A percentile compares a stretch with the other conserved stretches of the same genome.
phyloP scores from a whole-genome alignment of 1,140 invertebrate species.

The Danaus plexippus region DNA sequence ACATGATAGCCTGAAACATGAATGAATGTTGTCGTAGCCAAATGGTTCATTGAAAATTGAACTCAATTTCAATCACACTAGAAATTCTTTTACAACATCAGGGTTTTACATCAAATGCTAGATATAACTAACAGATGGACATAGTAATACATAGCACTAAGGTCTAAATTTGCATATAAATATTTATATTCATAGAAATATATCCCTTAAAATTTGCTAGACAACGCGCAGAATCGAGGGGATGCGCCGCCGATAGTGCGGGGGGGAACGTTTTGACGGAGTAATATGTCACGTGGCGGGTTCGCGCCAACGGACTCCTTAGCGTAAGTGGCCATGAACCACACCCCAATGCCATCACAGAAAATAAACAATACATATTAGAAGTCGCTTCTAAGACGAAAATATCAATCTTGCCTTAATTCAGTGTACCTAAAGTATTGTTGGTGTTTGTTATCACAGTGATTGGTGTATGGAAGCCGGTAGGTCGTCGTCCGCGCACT shows the following conservation, averaged over 20 bases:
- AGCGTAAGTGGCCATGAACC: constrained; percentile 39
- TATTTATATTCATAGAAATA: constrained; percentile 16
- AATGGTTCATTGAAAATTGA: no score
- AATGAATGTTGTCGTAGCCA: no score
- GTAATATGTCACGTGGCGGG: constrained; percentile 44
- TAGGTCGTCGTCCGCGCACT: constrained; percentile 35
- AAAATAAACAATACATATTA: constrained; percentile 28
- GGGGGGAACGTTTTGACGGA: constrained; percentile 23
- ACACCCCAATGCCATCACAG: constrained; percentile 32
- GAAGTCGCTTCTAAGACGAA: no score
- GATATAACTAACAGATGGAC: no score
- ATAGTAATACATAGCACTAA: no score
- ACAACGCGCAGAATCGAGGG: constrained; percentile 34
- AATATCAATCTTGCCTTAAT: constrained; percentile 2
- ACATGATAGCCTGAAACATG: no score
- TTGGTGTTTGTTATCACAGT: constrained; percentile 63
- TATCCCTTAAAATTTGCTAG: constrained; percentile 21
- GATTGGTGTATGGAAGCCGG: constrained; percentile 33
- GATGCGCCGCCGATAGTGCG: constrained; percentile 22
- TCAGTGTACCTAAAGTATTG: constrained; percentile 26
- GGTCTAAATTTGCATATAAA: background rate
- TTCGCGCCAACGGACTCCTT: constrained; percentile 20
- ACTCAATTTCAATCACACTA: no score
- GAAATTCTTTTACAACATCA: no score
- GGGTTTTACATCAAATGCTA: no score